phyloP scores from a whole-genome alignment of 2,113 vertebrate genomes.

The Suncus etruscus region DNA sequence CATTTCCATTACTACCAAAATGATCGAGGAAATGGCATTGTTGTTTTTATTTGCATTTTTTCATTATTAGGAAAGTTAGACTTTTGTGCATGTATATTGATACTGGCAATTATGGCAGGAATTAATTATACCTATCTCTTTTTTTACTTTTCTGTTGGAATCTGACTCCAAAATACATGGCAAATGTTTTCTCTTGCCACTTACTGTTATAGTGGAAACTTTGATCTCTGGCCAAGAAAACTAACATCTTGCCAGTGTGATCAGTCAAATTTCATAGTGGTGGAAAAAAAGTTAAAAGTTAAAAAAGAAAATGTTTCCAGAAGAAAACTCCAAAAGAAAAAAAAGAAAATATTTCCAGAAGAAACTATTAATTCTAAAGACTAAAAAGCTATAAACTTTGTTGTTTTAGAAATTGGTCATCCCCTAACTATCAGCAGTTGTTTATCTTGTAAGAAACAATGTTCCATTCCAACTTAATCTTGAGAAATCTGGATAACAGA shows the following conservation, averaged over 20 bases:
- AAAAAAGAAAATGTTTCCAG: conserved; percentile 27
- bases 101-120: conserved; percentile 44
- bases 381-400: conserved; percentile 60
- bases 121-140: conserved; percentile 41
- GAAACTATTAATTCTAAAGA: conserved; percentile 63
- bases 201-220: conserved; percentile 24
- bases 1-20: conserved; percentile 33
- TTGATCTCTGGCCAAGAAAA: conserved; percentile 59
- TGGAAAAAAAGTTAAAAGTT: conserved; percentile 73
- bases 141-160: background rate
- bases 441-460: conserved; percentile 71
- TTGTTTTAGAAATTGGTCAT: conserved; percentile 55
- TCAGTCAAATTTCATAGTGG: conserved; percentile 68
- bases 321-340: conserved; percentile 56
- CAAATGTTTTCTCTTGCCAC: background rate
- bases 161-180: conserved; percentile 46
- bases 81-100: background rate
- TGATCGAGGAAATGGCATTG: background rate
- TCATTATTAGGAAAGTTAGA: background rate
- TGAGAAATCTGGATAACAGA: conserved; percentile 52
- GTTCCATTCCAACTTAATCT: conserved; percentile 63
- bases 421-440: conserved; percentile 29
- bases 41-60: conserved; percentile 41
- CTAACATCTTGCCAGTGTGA: conserved; percentile 38
- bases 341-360: conserved; percentile 39